phyloP scores from a whole-genome alignment of 2,113 vertebrate genomes.

The Geococcyx californianus region DNA sequence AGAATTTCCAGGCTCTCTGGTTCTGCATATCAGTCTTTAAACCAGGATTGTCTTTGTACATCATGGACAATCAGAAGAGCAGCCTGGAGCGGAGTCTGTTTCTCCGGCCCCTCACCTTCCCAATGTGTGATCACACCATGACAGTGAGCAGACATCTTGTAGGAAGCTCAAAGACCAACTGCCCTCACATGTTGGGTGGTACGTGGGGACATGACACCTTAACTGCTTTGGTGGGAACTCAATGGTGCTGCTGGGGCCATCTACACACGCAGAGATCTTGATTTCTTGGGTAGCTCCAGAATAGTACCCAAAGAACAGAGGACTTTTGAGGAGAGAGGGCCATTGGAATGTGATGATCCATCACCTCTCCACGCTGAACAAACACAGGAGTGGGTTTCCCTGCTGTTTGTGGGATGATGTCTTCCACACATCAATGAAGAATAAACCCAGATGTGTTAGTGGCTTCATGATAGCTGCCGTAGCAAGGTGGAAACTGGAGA shows the following conservation, averaged over 20 bases:
- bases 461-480: not conserved
- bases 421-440: not conserved
- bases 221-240: not conserved
- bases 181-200: not conserved
- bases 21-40: not conserved
- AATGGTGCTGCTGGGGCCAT: not conserved
- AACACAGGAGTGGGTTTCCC: not conserved
- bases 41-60: not conserved
- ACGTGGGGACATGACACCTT: not conserved
- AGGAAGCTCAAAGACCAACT: not conserved
- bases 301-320: not conserved
- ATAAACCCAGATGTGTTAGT: not conserved
- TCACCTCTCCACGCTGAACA: accelerated
- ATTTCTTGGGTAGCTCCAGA: not conserved
- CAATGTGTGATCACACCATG: accelerated
- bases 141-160: not conserved
- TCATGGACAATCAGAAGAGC: not conserved
- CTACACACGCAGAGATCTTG: not conserved
- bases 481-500: not conserved
- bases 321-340: not conserved
- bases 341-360: not conserved
- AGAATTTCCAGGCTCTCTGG: not conserved
- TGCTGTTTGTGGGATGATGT: not conserved
- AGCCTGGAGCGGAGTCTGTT: not conserved
- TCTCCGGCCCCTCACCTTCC: not conserved